phyloP scores from a whole-genome alignment of 2,888 invertebrate genomes.

The Ormia ochracea region DNA sequence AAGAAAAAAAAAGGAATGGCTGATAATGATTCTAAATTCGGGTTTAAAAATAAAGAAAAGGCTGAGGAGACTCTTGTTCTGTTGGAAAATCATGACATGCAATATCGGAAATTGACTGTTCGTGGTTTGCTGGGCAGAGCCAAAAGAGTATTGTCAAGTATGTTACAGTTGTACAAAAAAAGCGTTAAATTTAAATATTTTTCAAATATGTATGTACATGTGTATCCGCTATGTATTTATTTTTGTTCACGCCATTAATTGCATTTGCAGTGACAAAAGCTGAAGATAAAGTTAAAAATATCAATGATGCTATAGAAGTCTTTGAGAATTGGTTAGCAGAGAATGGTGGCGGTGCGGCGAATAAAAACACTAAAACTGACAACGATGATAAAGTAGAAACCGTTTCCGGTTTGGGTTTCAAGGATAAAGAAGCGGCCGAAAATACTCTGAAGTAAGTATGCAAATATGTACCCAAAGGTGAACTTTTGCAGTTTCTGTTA shows the following conservation, averaged over 20 bases:
- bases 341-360: constrained; percentile 75
- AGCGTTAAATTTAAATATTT: constrained; percentile 19
- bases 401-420: constrained; percentile 86
- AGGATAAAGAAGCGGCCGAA: constrained; percentile 85
- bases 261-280: constrained; percentile 81
- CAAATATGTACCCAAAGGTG: not conserved
- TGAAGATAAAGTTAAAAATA: constrained; percentile 83
- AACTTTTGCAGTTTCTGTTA: not conserved
- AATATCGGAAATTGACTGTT: constrained; percentile 82
- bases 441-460: constrained; percentile 80
- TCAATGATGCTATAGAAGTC: constrained; percentile 82
- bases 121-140: constrained; percentile 80
- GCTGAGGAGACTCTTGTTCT: constrained; percentile 82
- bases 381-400: constrained; percentile 80
- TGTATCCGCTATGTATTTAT: not conserved
- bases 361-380: constrained; percentile 77
- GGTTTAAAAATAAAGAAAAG: constrained; percentile 85
- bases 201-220: not conserved
- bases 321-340: constrained; percentile 83
- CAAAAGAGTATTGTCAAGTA: constrained; percentile 78
- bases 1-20: constrained; percentile 55
- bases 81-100: constrained; percentile 81
- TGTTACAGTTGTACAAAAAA: constrained; percentile 63
- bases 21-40: constrained; percentile 80
- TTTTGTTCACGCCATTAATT: not conserved